These are phyloP conservation scores for Melanotaenia pygmaea DNA, from an alignment of 2,797 vertebrate genomes.

Conservation along the genomic window DNA sequence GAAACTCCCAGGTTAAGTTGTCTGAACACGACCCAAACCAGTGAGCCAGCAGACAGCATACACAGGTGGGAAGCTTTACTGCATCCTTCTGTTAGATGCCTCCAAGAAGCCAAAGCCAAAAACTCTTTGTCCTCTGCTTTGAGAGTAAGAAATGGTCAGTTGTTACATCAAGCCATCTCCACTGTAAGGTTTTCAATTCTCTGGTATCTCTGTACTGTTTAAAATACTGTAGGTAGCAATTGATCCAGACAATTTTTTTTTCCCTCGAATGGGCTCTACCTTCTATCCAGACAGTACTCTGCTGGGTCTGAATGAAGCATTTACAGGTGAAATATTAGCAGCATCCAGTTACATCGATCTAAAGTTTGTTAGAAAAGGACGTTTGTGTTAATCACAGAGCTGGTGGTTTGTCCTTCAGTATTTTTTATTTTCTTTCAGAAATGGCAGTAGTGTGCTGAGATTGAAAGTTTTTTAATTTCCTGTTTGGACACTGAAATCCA, in stretches of 20 bases:
- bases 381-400: neutral
- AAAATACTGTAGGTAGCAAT: neutral
- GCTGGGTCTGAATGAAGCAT: neutral
- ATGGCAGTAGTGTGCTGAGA: neutral
- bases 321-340: neutral
- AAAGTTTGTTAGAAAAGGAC: neutral
- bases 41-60: constrained; percentile 44
- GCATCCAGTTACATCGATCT: neutral
- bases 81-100: constrained; percentile 13
- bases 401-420: neutral
- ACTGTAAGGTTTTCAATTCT: neutral
- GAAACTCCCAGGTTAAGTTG: constrained; percentile 64
- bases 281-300: neutral
- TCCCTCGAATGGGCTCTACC: neutral
- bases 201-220: neutral
- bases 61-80: constrained; percentile 54
- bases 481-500: neutral
- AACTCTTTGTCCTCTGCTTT: constrained; percentile 20
- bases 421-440: neutral
- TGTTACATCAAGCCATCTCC: constrained; percentile 3
- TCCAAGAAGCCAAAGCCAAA: neutral
- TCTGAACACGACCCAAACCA: constrained; percentile 49
- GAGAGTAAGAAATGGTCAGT: neutral
- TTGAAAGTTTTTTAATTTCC: neutral
- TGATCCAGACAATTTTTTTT: neutral